Evolutionary conservation across 2,797 vertebrate genomes (phyloP), one percentile per base, ranked within the genome.

Genomic region (Remorina albescens): DNA sequence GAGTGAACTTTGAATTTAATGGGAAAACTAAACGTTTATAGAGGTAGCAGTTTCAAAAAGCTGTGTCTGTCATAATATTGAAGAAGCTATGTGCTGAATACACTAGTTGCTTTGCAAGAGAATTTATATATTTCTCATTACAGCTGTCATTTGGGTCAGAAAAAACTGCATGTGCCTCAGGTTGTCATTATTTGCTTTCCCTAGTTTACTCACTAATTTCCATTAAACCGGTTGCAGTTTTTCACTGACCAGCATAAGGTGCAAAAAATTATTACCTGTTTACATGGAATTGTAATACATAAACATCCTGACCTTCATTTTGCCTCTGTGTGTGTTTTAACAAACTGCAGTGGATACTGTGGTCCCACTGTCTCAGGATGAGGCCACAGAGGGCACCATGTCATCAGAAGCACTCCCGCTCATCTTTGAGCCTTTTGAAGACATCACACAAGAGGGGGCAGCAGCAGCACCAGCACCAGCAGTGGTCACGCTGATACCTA

Each of bases 371-470:
- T 86, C 91, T 66, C 90, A 91, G 79, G 93, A 93, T 36, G 86
- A 91, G 37, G 70, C 90, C 83, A 93, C 88, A 4, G 93, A 95
- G 75, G 89, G 88, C 36, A 94, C 92, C 49, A 94, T 94, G 93
- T 94, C 94, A 0, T 93, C 94, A 0, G 90, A 94, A 79, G 88
- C 91, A 9, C 91, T 95, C 18, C 94, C 94, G 58, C 90, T 95
- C 77, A 95, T 95, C 82, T 95, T 95, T 42, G 93, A 95, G 74
- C 93, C 94, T 1, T 76, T 90, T 26, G 94, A 94, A 54, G 93
- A 94, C 11, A 83, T 80, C 55, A 83, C 85, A 10, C 36, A 82
- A 16, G 89, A 91, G 47, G 85, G 71, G 50, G 64, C 60, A 10
- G 56, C 53, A 0, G 53, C 61, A 2, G 75, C 66, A 2, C 63